A percentile compares a stretch with the other conserved stretches of the same genome.
These are phyloP conservation scores for Corythaeola cristata DNA, from an alignment of 2,113 vertebrate genomes.

Conservation along the genomic window DNA sequence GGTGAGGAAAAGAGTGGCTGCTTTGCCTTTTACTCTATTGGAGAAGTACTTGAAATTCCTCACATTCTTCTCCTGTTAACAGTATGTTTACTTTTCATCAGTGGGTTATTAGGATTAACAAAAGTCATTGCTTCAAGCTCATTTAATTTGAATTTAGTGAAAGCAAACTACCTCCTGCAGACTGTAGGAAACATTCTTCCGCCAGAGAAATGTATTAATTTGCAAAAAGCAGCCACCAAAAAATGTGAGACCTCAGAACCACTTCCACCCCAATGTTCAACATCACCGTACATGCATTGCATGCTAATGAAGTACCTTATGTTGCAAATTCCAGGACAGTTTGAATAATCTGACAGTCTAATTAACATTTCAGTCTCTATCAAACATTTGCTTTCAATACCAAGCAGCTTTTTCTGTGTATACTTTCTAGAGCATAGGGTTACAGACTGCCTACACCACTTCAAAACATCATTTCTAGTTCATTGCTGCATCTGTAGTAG, in stretches of 20 bases:
- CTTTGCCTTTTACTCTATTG: conserved; percentile 77
- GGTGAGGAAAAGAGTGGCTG: conserved; percentile 49
- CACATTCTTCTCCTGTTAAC: conserved; percentile 84
- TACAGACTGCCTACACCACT: neutral
- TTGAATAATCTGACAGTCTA: conserved; percentile 16
- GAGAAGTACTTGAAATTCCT: conserved; percentile 91
- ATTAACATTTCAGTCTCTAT: conserved; percentile 27
- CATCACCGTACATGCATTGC: neutral
- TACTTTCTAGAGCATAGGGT: neutral
- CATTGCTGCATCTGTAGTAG: neutral
- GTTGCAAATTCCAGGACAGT: conserved; percentile 8
- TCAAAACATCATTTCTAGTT: neutral
- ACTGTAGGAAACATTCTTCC: conserved; percentile 76
- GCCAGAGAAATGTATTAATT: conserved; percentile 47
- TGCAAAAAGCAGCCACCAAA: conserved; percentile 21
- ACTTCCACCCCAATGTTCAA: neutral
- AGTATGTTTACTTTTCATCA: conserved; percentile 87
- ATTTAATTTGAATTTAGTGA: conserved; percentile 86
- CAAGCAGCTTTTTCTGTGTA: neutral
- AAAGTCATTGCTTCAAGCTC: conserved; percentile 84
- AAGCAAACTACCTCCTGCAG: conserved; percentile 76
- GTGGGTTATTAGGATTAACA: conserved; percentile 83
- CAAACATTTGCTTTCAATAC: neutral
- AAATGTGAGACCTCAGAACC: neutral
- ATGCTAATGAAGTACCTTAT: conserved; percentile 50